phyloP scores from a whole-genome alignment of 2,888 invertebrate species.

The Agrochola circellaris region DNA sequence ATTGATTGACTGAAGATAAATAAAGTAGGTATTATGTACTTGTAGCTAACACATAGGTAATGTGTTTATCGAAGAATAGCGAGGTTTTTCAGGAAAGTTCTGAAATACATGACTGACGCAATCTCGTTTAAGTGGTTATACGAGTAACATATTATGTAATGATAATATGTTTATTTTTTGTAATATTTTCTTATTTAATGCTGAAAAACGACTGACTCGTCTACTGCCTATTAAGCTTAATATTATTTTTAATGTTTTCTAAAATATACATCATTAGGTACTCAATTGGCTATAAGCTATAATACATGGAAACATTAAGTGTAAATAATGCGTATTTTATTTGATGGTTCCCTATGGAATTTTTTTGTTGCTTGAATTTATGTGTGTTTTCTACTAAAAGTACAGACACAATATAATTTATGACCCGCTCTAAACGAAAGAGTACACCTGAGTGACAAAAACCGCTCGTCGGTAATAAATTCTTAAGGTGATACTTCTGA shows the following conservation, averaged over 20 bases:
- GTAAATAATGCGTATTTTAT: neutral
- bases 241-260: neutral
- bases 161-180: neutral
- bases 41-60: neutral
- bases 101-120: neutral
- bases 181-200: neutral
- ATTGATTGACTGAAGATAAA: too few relatives aligned
- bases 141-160: neutral
- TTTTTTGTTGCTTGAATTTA: neutral
- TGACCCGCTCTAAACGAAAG: slow-evolving; percentile 22
- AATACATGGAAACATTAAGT: neutral
- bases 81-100: neutral
- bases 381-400: slow-evolving; percentile 1
- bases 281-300: neutral
- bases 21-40: neutral
- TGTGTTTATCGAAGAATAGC: neutral
- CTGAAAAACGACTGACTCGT: neutral
- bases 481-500: slow-evolving; percentile 13
- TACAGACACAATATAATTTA: slow-evolving; percentile 34
- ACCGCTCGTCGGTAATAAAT: slow-evolving; percentile 27
- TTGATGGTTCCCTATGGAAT: neutral
- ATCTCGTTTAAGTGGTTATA: neutral
- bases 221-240: neutral
- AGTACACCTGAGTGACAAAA: slow-evolving; percentile 26
- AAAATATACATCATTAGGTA: neutral